Base-by-base conservation (phyloP, 1,140 invertebrate species). In the Megalopta genalis region DNA sequence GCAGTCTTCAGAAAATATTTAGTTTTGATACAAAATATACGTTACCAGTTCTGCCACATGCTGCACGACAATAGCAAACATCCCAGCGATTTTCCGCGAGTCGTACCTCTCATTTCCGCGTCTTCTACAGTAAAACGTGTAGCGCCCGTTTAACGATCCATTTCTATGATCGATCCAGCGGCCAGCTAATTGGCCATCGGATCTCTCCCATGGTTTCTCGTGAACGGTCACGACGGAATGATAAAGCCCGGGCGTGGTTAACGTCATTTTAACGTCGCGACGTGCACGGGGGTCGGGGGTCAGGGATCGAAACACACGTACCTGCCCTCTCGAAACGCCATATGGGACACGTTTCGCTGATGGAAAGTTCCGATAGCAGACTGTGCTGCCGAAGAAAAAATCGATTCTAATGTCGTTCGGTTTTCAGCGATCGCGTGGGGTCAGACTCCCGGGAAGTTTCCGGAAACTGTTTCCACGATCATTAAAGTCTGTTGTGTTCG, bases 241-340 rank as follows among this genome's bases (percentile, higher is more conserved):
- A 86, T 82, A 82, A 82, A 67, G 42, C 18, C 23, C 52, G 14
- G 82, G 84, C 80, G 84, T 82, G 83, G 75, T 82, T 68, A 71
- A 66, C 70, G 80, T 71, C 70, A 85, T 81, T 60, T 85, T 81
- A 71, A 59, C 66, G 74, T 82, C 70, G 65, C 60, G 57, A 72
- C 57, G 77, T 23, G n/a, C 74, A 52, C 63, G 42, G 27, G 68
- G 63, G 59, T 82, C 75, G 75, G 78, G 74, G 83, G 74, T 85
- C 79, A 71, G 46, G 66, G 75, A 78, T 84, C 80, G 70, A 74
- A 71, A 79, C 25, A 54, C 69, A 54, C 60, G 18, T 21, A 3
- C 8, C 32, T n/a, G 9, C 63, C 7, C 21, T 12, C 63, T 9
- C 32, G 23, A 12, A 23, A 10, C 57, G 57, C 23, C 37, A 23